These are phyloP conservation scores for human DNA, from an alignment of 2,113 vertebrate genomes.

Conservation along the genomic window GRCh38 chr11:88684001-88684500, in stretches of 20 bases:
- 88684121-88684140: neutral
- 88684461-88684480: neutral
- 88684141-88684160: neutral
- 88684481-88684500: neutral
- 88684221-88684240: neutral
- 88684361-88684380: neutral
- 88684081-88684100: neutral
- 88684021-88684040: neutral
- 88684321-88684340: neutral
- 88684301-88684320: neutral
- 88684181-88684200: neutral
- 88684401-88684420: neutral
- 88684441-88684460: neutral
- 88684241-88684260: constrained; percentile 38
- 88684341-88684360: neutral
- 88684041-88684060: neutral
- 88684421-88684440: neutral
- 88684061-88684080: neutral
- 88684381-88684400: neutral
- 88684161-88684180: neutral
- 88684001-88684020: neutral
- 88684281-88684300: neutral
- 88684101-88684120: neutral
- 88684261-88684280: neutral
- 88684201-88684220: neutral